Conservation (phyloP, 2,888 invertebrate species). For the Bombyx huttoni region DNA sequence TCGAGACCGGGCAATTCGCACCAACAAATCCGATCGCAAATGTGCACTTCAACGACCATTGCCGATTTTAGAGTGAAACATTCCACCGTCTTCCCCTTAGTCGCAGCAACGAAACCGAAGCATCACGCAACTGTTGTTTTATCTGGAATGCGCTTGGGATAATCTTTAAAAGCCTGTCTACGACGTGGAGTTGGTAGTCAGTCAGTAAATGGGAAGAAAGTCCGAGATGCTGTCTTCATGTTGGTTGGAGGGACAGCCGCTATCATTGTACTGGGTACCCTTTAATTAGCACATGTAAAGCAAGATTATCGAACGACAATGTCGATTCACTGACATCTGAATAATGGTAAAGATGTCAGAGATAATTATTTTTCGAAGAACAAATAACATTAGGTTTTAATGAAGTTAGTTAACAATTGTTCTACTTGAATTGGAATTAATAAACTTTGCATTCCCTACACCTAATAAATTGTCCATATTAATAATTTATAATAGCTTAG, state of each 20-base stretch:
- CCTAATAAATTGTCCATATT: too few relatives aligned
- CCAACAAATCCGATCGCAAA: constrained; percentile 9
- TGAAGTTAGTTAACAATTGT: background rate
- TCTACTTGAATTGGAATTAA: background rate
- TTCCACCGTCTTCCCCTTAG: background rate
- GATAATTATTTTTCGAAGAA: constrained; percentile 22
- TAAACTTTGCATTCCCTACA: background rate
- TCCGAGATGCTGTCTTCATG: constrained; percentile 37
- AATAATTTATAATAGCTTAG: too few relatives aligned
- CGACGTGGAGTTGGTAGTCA: constrained; percentile 51
- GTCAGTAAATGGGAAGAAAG: constrained; percentile 46
- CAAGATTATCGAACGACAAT: constrained; percentile 52
- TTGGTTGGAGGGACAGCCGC: constrained; percentile 39
- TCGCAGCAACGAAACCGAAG: constrained; percentile 19
- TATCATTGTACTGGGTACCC: constrained; percentile 58
- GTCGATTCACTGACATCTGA: constrained; percentile 51
- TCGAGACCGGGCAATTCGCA: constrained; percentile 30
- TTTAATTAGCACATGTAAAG: constrained; percentile 67
- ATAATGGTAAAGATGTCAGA: constrained; percentile 43
- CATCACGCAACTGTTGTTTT: background rate
- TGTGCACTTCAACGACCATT: constrained; percentile 13
- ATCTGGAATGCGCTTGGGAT: constrained; percentile 44
- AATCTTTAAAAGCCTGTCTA: constrained; percentile 43
- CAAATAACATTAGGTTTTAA: background rate
- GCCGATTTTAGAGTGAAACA: constrained; percentile 4